Conservation (phyloP, 2,888 invertebrate species). For the Halocaridina rubra region DNA sequence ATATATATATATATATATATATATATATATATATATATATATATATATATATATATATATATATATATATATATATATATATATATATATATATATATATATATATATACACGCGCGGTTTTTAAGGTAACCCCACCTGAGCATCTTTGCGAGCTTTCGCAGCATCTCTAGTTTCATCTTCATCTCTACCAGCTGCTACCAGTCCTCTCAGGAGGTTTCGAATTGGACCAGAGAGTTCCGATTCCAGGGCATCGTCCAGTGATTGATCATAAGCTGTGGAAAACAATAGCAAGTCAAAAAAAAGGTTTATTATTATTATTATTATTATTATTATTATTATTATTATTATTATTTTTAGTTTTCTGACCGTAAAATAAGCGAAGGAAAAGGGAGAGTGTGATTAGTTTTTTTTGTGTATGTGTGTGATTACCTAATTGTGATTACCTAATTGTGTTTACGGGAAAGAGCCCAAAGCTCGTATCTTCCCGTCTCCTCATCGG, state of each 20-base stretch:
- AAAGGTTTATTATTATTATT: too few relatives aligned
- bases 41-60: too few relatives aligned
- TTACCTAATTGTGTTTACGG: too few relatives aligned
- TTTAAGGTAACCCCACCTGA: conserved; percentile 35
- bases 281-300: background rate
- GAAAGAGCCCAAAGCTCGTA: too few relatives aligned
- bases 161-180: conserved; percentile 38
- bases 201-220: conserved; percentile 43
- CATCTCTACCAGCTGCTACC: conserved; percentile 44
- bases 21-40: too few relatives aligned
- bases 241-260: conserved; percentile 39
- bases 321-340: too few relatives aligned
- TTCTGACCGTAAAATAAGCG: background rate
- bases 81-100: background rate
- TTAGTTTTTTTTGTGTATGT: too few relatives aligned
- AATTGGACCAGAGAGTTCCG: conserved; percentile 55
- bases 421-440: too few relatives aligned
- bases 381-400: background rate
- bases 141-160: conserved; percentile 54
- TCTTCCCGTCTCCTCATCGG: too few relatives aligned
- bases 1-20: too few relatives aligned
- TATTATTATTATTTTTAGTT: too few relatives aligned
- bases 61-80: too few relatives aligned
- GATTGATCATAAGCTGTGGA: conserved; percentile 22
- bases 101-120: background rate